Conservation (phyloP, 1,140 invertebrate species). For the Magallana ariakensis region DNA sequence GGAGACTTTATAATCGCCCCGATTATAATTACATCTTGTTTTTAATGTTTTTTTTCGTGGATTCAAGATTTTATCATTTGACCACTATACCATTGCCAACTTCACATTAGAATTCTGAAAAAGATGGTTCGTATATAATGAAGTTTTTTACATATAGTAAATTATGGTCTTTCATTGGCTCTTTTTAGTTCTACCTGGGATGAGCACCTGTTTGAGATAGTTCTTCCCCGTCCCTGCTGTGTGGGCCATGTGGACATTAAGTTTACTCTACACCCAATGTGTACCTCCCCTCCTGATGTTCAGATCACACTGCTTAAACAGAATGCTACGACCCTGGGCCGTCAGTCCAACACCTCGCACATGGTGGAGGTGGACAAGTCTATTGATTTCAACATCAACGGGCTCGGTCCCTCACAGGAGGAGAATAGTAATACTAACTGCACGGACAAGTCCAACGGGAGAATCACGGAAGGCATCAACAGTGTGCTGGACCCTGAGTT, state of each 20-base stretch:
- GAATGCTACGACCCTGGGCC: conserved; percentile 81
- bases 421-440: conserved; percentile 14
- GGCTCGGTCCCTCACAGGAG: not conserved
- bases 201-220: conserved; percentile 94
- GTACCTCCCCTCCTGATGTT: conserved; percentile 82
- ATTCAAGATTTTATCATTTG: too few relatives aligned
- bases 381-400: conserved; percentile 63
- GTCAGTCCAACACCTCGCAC: conserved; percentile 41
- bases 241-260: conserved; percentile 93
- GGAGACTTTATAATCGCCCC: too few relatives aligned
- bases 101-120: too few relatives aligned
- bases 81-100: too few relatives aligned
- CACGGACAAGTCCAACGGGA: conserved; percentile 36
- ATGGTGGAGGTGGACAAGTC: conserved; percentile 60
- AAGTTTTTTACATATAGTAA: too few relatives aligned
- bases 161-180: not conserved
- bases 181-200: conserved; percentile 88
- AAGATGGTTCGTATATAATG: too few relatives aligned
- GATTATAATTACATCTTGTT: too few relatives aligned
- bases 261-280: conserved; percentile 89
- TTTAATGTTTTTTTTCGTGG: too few relatives aligned
- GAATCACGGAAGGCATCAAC: conserved; percentile 80
- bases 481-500: conserved; percentile 88
- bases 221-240: conserved; percentile 86
- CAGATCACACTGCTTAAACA: conserved; percentile 92